phyloP scores from a whole-genome alignment of 2,888 invertebrate species.

The Synergus laeviventris region DNA sequence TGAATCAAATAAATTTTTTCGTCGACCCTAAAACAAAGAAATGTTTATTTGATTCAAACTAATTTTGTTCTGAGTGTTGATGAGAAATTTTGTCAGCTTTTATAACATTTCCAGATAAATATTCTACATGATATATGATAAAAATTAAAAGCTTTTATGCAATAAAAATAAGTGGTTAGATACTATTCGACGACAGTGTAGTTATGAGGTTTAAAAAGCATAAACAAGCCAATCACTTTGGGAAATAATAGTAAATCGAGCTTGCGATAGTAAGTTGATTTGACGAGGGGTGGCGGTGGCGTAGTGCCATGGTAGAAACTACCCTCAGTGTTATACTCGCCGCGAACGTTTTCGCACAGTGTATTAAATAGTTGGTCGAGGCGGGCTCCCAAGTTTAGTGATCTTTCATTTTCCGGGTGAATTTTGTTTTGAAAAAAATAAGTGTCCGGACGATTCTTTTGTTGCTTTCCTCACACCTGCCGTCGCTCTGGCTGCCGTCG shows the following conservation, averaged over 20 bases:
- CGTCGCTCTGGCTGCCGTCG: not conserved
- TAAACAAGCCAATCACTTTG: conserved; percentile 56
- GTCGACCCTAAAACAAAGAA: no score
- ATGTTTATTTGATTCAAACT: no score
- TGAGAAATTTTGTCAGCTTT: no score
- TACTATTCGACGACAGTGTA: no score
- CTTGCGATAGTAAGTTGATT: conserved; percentile 55
- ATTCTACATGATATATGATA: no score
- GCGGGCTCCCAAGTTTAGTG: conserved; percentile 28
- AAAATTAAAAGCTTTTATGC: no score
- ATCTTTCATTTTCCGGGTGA: conserved; percentile 17
- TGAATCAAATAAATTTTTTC: no score
- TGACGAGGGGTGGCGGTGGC: conserved; percentile 64
- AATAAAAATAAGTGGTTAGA: no score
- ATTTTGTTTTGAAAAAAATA: conserved; percentile 26
- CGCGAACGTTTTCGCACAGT: conserved; percentile 61
- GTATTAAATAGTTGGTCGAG: conserved; percentile 42
- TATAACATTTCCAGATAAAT: no score
- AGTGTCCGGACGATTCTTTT: not conserved
- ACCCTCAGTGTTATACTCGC: conserved; percentile 65
- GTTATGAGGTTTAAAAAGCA: conserved; percentile 44
- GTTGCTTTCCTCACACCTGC: not conserved
- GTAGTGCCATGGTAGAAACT: conserved; percentile 59
- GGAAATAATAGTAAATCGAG: conserved; percentile 56
- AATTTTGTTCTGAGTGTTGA: no score